These are phyloP conservation scores for Crossocerus cetratus DNA, from an alignment of 2,888 invertebrate genomes.

Conservation along the genomic window DNA sequence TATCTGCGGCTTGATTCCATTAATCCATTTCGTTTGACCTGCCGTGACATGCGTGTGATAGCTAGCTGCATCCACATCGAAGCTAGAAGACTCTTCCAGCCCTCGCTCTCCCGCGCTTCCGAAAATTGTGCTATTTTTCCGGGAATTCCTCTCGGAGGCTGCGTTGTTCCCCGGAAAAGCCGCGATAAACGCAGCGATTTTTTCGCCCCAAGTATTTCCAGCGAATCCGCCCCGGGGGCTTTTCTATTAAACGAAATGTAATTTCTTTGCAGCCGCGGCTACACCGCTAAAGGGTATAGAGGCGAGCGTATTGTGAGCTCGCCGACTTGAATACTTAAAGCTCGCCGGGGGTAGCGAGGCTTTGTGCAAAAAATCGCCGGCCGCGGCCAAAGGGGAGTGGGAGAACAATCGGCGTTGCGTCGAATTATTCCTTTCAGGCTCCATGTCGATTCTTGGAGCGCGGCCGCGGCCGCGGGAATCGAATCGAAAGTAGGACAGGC, in stretches of 20 bases:
- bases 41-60: background rate
- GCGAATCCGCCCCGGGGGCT: too few species aligned
- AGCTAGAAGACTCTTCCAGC: too few species aligned
- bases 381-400: conserved; percentile 28
- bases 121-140: background rate
- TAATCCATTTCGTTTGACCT: background rate
- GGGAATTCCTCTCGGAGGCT: background rate
- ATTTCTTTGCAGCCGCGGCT: too few species aligned
- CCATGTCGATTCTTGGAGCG: conserved; percentile 7
- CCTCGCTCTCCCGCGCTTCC: background rate
- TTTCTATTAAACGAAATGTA: too few species aligned
- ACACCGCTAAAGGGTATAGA: too few species aligned
- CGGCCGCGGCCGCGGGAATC: conserved; percentile 50
- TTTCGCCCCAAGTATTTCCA: too few species aligned
- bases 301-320: too few species aligned
- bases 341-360: too few species aligned
- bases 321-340: too few species aligned
- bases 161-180: background rate
- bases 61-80: background rate
- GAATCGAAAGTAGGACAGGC: conserved; percentile 57
- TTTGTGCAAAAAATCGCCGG: too few species aligned
- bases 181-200: too few species aligned
- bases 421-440: conserved; percentile 33
- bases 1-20: background rate
- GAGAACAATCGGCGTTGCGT: conserved; percentile 20